Evolutionary conservation across 92 coral and sea anemone species (phyloP), one percentile per base, ranked within the genome.

Genomic region (Epizoanthus ramosus): DNA sequence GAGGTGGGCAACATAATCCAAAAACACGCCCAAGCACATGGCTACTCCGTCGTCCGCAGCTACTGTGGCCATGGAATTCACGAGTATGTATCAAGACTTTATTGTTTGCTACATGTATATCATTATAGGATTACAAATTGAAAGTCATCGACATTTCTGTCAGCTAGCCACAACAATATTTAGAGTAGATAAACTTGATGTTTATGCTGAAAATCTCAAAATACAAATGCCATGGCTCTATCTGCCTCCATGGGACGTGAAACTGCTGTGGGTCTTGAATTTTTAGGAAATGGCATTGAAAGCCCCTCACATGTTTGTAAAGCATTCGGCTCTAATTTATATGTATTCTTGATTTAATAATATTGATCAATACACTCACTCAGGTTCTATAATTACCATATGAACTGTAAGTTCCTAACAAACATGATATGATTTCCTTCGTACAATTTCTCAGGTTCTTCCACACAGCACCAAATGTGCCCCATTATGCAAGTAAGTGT

Each of bases 41-140:
- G 98, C 63, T 92, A 86, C 71, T 92, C 99, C 16, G 99, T 96
- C 12, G 99, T 96, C 18, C 87, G 95, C 60, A 93, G 98, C 31
- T 96, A 92, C 68, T 96, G 99, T 85, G 99, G 99, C 3, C 99
- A 96, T 75, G 99, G 99, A 59, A 96, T 96, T 22, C 97, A 96
- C 43, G 95, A 91, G 99, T 96, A 88, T 66, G 97, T 90, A 14
- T 0, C 9, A 33, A 25, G 47, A 56, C 2, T 54, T 57, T n/a
- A 9, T 13, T 41, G 9, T 1, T 22, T 31, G 41, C 37, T 58
- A 8, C 23, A 17, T 60, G 50, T 28, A 28, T 0, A 28, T 28
- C 2, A 28, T 2, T 37, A 37, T 37, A 37, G 1, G 43, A 37
- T 37, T 37, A 5, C 43, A 37, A 37, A 37, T 37, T 25, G 22